These are phyloP conservation scores for Anguilla japonica DNA, from an alignment of 2,113 vertebrate genomes.

Conservation along the genomic window DNA sequence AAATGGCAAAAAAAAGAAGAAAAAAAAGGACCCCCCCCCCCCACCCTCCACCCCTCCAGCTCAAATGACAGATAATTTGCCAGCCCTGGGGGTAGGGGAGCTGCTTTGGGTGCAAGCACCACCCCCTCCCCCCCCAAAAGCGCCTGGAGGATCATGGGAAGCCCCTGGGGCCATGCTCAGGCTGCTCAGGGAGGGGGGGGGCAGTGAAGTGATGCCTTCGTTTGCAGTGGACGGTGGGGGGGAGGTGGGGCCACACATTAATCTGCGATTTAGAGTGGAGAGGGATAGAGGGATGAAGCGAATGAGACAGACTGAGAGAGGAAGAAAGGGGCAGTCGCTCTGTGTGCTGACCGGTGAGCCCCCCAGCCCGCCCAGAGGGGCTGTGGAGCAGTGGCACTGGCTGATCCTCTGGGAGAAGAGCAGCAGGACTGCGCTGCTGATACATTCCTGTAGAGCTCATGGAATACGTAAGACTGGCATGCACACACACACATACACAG, in stretches of 20 bases:
- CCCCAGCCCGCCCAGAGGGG: not conserved
- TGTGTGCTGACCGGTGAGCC: not conserved
- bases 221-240: not conserved
- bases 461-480: not conserved
- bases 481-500: not conserved
- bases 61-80: constrained; percentile 13
- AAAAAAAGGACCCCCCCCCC: too few species aligned
- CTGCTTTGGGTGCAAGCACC: not conserved
- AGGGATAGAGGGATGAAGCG: not conserved
- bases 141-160: not conserved
- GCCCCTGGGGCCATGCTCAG: not conserved
- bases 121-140: not conserved
- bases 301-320: not conserved
- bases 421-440: not conserved
- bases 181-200: not conserved
- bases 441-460: not conserved
- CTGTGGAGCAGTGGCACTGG: not conserved
- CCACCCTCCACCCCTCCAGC: not conserved
- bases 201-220: not conserved
- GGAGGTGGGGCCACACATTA: not conserved
- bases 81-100: not conserved
- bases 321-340: not conserved
- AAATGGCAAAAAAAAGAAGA: too few species aligned
- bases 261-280: not conserved
- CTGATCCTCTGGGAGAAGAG: not conserved